These are phyloP conservation scores for Torymus auratus DNA, from an alignment of 2,888 invertebrate species.

Conservation along the genomic window DNA sequence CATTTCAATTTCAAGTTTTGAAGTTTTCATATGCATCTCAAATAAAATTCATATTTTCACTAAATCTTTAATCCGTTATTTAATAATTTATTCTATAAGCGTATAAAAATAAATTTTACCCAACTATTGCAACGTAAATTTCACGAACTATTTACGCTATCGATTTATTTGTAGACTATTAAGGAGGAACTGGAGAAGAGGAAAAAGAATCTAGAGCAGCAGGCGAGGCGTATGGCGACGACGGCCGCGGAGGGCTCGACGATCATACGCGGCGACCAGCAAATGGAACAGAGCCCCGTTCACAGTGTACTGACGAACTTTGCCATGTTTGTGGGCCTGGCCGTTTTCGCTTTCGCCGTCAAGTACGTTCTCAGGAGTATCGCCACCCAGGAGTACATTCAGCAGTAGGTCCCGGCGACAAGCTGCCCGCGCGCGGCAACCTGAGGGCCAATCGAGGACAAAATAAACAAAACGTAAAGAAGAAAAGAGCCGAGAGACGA, in stretches of 20 bases:
- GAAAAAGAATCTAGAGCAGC: constrained; percentile 76
- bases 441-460: no score
- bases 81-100: no score
- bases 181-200: constrained; percentile 77
- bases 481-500: no score
- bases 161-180: constrained; percentile 69
- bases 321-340: constrained; percentile 92
- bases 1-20: no score
- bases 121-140: no score
- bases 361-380: constrained; percentile 92
- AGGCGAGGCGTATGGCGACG: constrained; percentile 69
- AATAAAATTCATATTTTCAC: no score
- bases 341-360: constrained; percentile 93
- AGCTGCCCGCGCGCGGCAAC: no score
- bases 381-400: constrained; percentile 79
- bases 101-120: no score
- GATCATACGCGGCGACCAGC: constrained; percentile 70
- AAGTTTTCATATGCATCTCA: no score
- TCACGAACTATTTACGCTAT: constrained; percentile 10
- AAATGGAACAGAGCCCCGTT: constrained; percentile 81
- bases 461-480: no score
- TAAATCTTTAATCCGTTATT: no score
- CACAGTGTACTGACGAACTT: constrained; percentile 91
- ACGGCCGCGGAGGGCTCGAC: constrained; percentile 70
- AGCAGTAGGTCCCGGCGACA: constrained; percentile 34